A percentile compares a stretch with the other conserved stretches of the same genome.
These are phyloP conservation scores for Smittia sp. DNA, from an alignment of 2,888 invertebrate species.

Conservation along the genomic window DNA sequence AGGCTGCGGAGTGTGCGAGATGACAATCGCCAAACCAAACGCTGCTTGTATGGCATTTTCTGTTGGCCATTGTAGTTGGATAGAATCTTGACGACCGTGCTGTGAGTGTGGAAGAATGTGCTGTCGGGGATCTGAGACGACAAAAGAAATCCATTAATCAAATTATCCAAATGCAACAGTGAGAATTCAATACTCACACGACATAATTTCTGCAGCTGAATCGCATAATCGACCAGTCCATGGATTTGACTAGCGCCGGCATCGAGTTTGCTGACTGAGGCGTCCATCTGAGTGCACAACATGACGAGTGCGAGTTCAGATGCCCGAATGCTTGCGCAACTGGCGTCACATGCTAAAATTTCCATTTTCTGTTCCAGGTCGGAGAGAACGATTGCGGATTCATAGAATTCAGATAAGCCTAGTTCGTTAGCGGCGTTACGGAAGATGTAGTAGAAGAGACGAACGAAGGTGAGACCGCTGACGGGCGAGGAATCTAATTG, in stretches of 20 bases:
- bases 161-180: neutral
- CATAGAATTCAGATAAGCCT: conserved; percentile 56
- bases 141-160: conserved; percentile 19
- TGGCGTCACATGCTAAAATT: conserved; percentile 71
- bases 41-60: conserved; percentile 66
- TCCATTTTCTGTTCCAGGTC: conserved; percentile 69
- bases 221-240: conserved; percentile 67
- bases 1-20: conserved; percentile 67
- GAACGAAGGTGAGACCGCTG: conserved; percentile 68
- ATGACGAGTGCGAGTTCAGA: conserved; percentile 76
- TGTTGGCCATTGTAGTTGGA: conserved; percentile 70
- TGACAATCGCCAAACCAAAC: conserved; percentile 74
- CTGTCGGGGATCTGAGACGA: conserved; percentile 63
- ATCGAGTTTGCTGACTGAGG: conserved; percentile 53
- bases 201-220: conserved; percentile 69
- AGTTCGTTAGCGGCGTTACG: conserved; percentile 58
- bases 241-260: conserved; percentile 57
- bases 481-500: conserved; percentile 59
- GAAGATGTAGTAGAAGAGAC: conserved; percentile 64
- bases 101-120: conserved; percentile 62
- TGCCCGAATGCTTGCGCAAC: conserved; percentile 69
- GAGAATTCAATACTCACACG: conserved; percentile 58
- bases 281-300: conserved; percentile 68
- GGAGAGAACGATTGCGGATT: conserved; percentile 58
- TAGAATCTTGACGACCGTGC: conserved; percentile 63